Evolutionary conservation across 37 sponge, comb jelly and placozoan genomes (phyloP).

Genomic region (Chondrosia reniformis): DNA sequence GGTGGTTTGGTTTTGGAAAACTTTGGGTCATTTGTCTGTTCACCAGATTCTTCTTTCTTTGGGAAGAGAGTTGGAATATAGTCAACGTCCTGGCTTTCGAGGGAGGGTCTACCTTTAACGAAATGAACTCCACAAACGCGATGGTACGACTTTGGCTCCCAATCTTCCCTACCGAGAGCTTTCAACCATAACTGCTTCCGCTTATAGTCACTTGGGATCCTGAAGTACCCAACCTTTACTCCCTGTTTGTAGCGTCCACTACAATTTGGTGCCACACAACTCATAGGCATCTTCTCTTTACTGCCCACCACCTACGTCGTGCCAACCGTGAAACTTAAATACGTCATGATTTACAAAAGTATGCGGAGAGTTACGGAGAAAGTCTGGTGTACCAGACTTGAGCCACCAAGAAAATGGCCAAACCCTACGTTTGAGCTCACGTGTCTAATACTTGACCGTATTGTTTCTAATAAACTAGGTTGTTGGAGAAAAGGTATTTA

Average conservation of each 20-base stretch:
- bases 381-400: too few species aligned
- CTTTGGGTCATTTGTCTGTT: too few species aligned
- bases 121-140: constrained; percentile 20
- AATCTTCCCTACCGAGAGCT: neutral
- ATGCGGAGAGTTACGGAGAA: too few species aligned
- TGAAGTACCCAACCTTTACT: constrained; percentile 12
- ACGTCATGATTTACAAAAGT: too few species aligned
- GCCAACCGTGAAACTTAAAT: neutral
- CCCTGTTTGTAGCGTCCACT: constrained; percentile 11
- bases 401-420: too few species aligned
- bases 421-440: too few species aligned
- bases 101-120: neutral
- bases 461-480: too few species aligned
- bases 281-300: constrained; percentile 10
- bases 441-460: too few species aligned
- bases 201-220: constrained; percentile 22
- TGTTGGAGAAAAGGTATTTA: too few species aligned
- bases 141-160: constrained; percentile 19
- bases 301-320: constrained; percentile 5
- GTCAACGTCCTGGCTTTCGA: constrained; percentile 9
- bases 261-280: constrained; percentile 23
- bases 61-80: constrained; percentile 17
- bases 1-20: too few species aligned
- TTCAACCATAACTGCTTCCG: constrained; percentile 15
- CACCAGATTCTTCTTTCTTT: constrained; percentile 3